Conservation (phyloP, 35 echinoderm and acorn worm species). For the Diadema setosum region DNA sequence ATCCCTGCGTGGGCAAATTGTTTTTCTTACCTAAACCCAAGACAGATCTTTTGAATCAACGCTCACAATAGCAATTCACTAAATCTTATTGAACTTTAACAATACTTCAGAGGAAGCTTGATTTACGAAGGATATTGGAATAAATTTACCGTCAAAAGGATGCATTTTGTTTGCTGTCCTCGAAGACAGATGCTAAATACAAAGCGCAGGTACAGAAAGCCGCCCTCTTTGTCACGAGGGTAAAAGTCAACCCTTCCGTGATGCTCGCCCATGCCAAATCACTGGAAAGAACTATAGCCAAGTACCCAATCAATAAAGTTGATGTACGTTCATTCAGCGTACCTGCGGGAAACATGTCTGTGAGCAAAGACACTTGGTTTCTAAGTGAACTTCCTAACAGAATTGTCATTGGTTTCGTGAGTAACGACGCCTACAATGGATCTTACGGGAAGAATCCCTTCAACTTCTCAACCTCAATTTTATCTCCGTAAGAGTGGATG, state of each 20-base stretch:
- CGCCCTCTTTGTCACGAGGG: slow-evolving; percentile 14
- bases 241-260: slow-evolving; percentile 39
- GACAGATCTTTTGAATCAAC: too few species aligned
- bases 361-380: background rate
- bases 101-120: too few species aligned
- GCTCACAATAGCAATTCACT: too few species aligned
- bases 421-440: slow-evolving; percentile 35
- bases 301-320: background rate
- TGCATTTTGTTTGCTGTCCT: background rate
- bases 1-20: too few species aligned
- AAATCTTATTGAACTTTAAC: too few species aligned
- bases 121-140: too few species aligned
- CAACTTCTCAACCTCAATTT: slow-evolving; percentile 15
- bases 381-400: too few species aligned
- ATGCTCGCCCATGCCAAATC: background rate
- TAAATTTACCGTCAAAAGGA: background rate
- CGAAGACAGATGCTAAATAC: background rate
- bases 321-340: slow-evolving; percentile 27
- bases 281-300: background rate
- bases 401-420: too few species aligned
- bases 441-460: slow-evolving; percentile 17
- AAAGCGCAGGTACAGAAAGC: background rate
- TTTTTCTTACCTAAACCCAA: too few species aligned
- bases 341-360: background rate
- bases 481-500: background rate